Evolutionary conservation across 2,888 invertebrate genomes (phyloP).

Genomic region (Cryptocephalus primarius): DNA sequence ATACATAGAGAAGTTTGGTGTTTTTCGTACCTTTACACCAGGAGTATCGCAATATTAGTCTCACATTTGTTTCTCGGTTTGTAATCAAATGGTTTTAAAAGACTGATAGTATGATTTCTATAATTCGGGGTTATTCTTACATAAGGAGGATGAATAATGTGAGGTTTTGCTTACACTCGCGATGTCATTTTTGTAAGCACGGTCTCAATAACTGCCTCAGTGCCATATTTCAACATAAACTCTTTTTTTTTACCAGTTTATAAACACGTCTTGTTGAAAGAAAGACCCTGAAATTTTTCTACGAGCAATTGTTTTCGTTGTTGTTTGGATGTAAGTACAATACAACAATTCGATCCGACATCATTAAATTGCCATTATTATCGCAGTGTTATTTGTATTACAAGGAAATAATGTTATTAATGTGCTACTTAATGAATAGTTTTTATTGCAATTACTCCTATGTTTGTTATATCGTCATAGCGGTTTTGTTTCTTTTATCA

Average conservation of each 20-base stretch:
- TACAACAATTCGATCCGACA: background rate
- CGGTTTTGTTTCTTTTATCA: constrained; percentile 18
- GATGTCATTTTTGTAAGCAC: too few species aligned
- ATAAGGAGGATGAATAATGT: too few species aligned
- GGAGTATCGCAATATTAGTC: constrained; percentile 16
- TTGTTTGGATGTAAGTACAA: too few species aligned
- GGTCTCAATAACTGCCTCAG: too few species aligned
- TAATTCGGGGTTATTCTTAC: background rate
- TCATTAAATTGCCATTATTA: constrained; percentile 3
- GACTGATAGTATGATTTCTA: constrained; percentile 21
- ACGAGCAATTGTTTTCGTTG: too few species aligned
- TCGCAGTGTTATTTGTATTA: constrained; percentile 14
- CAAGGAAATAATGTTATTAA: constrained; percentile 20
- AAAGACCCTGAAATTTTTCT: too few species aligned
- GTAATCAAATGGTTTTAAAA: constrained; percentile 17
- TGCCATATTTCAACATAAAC: too few species aligned
- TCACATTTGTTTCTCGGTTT: constrained; percentile 12
- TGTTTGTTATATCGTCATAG: constrained; percentile 20
- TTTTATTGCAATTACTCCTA: constrained; percentile 21
- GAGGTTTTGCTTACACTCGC: too few species aligned
- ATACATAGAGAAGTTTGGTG: constrained; percentile 17
- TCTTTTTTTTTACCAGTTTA: too few species aligned
- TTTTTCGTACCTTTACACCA: constrained; percentile 24
- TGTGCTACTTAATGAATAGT: constrained; percentile 26
- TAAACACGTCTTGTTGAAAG: too few species aligned